Conservation (phyloP, 2,888 invertebrate species). For the Nysson spinosus region DNA sequence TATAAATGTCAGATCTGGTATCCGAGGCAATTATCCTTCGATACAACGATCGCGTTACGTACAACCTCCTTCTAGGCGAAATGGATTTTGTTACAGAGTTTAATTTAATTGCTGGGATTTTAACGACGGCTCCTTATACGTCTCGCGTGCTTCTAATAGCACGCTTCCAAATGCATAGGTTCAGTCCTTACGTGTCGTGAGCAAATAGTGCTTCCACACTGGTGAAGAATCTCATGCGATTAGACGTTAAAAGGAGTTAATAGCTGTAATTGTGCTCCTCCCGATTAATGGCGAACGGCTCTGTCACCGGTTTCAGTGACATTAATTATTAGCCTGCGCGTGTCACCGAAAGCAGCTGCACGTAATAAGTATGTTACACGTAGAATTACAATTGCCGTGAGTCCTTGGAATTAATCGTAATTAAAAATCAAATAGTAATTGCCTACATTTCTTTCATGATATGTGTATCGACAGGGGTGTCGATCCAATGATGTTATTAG, state of each 20-base stretch:
- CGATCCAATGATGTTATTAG: too few relatives aligned
- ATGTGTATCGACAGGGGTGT: too few relatives aligned
- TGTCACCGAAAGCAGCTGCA: too few relatives aligned
- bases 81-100: slow-evolving; percentile 56
- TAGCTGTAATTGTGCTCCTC: slow-evolving; percentile 45
- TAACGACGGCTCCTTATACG: slow-evolving; percentile 53
- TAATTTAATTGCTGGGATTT: slow-evolving; percentile 65
- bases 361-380: too few relatives aligned
- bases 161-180: slow-evolving; percentile 44
- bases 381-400: too few relatives aligned
- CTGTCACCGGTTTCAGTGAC: slow-evolving; percentile 28
- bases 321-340: slow-evolving; percentile 11
- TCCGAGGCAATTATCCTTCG: slow-evolving; percentile 10
- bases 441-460: too few relatives aligned
- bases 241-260: slow-evolving; percentile 52
- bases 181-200: slow-evolving; percentile 50
- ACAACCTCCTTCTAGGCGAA: slow-evolving; percentile 45
- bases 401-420: too few relatives aligned
- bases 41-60: slow-evolving; percentile 33
- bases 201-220: slow-evolving; percentile 39
- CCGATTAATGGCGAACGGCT: slow-evolving; percentile 35
- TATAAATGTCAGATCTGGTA: neutral
- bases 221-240: slow-evolving; percentile 36
- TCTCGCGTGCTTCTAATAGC: slow-evolving; percentile 65
- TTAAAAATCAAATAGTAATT: too few relatives aligned